Base-by-base conservation (phyloP, 2,797 vertebrate genomes). In the Benthosema pterotum region DNA sequence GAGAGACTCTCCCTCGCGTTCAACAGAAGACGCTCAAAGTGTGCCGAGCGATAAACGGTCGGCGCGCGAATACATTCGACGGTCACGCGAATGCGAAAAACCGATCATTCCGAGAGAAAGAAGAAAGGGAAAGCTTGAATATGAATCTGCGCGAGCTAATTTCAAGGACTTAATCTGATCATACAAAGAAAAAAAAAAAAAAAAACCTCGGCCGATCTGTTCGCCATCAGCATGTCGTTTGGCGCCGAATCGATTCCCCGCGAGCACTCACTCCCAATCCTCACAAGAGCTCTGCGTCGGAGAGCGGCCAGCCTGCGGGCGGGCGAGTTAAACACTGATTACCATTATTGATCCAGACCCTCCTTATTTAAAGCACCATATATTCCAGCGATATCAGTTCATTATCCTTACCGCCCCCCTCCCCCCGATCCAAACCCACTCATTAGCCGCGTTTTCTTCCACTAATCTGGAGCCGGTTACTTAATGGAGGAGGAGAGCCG, bases 301-400 rank as follows among this genome's bases (percentile, higher is more conserved):
- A 72, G 67, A 66, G 56, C 46, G 38, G 54, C 45, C 45, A 60
- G 67, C 73, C 71, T 53, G 52, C 51, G 49, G 56, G 63, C 65
- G 60, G 49, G 63, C 60, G 46, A 56, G 60, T 65, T 63, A 46
- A 68, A 67, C 51, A 51, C 72, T 69, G 60, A 79, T 78, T 84
- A 84, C 56, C 83, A 83, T 85, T 79, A 85, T 86, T 5, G 80
- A 85, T 83, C 73, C 59, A 43, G 60, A 14, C 22, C 57, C 52
- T 51, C 66, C 79, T 82, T 79, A 74, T 83, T 83, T 79, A 71
- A 82, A 68, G 74, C 74, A 79, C 78, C 73, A 85, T 86, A 70
- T 82, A 84, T 83, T 80, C 71, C 79, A 81, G 65, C 66, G 69
- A 59, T 69, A 83, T 81, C 71, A 71, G 72, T 82, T 78, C 68